phyloP scores from a whole-genome alignment of 2,797 vertebrate genomes.

The Nyctalus aviator region DNA sequence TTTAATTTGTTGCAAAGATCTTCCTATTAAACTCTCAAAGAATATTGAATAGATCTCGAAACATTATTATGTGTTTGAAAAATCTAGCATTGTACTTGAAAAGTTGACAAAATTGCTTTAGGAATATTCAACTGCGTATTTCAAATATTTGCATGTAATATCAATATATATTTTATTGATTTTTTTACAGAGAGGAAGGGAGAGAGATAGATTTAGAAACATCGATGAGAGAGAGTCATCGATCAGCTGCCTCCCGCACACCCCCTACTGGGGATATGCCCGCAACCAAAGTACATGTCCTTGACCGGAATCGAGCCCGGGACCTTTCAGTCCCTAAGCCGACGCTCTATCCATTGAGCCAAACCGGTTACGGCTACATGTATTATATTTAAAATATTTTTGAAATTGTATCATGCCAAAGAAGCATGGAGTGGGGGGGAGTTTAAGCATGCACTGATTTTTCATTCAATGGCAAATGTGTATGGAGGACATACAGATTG shows the following conservation, averaged over 20 bases:
- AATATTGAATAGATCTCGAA: slow-evolving; percentile 24
- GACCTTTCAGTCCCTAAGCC: too few relatives aligned
- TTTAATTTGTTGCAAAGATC: slow-evolving; percentile 44
- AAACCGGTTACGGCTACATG: not conserved
- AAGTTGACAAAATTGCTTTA: not conserved
- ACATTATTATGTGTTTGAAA: slow-evolving; percentile 38
- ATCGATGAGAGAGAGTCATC: too few relatives aligned
- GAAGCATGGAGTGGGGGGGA: accelerated
- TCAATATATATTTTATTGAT: too few relatives aligned
- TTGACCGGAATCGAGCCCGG: too few relatives aligned
- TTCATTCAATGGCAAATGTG: not conserved
- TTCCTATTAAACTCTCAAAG: slow-evolving; percentile 1
- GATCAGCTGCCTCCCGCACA: too few relatives aligned
- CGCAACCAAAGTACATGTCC: too few relatives aligned
- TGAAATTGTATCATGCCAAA: not conserved
- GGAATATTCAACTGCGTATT: not conserved
- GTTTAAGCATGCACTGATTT: not conserved
- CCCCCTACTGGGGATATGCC: too few relatives aligned
- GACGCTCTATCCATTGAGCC: too few relatives aligned
- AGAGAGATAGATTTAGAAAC: too few relatives aligned
- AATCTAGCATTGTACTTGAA: not conserved
- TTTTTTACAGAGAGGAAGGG: too few relatives aligned
- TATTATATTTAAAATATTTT: not conserved
- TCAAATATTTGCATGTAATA: not conserved
- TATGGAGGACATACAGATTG: not conserved